Percentiles rank a stretch among this genome's conserved stretches.
These are phyloP conservation scores for Dendrocincla fuliginosa DNA, from an alignment of 2,797 vertebrate genomes.

Conservation along the genomic window DNA sequence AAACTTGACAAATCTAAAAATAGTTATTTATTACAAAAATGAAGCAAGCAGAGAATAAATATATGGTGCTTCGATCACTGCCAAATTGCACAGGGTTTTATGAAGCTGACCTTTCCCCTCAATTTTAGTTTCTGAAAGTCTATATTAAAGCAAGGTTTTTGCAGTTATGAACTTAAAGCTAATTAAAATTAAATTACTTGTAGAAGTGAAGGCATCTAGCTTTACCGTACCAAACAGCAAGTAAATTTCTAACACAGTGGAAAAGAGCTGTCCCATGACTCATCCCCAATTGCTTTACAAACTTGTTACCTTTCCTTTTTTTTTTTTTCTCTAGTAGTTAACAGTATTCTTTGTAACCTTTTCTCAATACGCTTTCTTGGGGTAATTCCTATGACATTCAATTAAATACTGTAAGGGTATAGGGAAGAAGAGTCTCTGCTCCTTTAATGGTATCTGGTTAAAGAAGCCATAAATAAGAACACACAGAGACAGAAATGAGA, in stretches of 20 bases:
- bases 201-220: neutral
- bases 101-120: neutral
- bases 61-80: neutral
- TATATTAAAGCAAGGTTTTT: neutral
- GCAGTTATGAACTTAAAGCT: neutral
- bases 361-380: neutral
- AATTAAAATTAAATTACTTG: conserved; percentile 3
- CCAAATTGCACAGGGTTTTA: neutral
- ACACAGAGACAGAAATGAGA: neutral
- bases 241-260: neutral
- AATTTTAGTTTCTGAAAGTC: neutral
- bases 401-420: rapidly evolving
- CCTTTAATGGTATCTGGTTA: neutral
- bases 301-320: neutral
- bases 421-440: neutral
- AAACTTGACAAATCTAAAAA: neutral
- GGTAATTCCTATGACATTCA: neutral
- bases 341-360: neutral
- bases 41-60: neutral
- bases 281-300: neutral
- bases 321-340: neutral
- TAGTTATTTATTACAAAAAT: neutral
- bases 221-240: neutral
- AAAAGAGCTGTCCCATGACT: neutral
- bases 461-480: neutral